phyloP scores from a whole-genome alignment of 1,140 invertebrate genomes.

The Drosophila neocordata region DNA sequence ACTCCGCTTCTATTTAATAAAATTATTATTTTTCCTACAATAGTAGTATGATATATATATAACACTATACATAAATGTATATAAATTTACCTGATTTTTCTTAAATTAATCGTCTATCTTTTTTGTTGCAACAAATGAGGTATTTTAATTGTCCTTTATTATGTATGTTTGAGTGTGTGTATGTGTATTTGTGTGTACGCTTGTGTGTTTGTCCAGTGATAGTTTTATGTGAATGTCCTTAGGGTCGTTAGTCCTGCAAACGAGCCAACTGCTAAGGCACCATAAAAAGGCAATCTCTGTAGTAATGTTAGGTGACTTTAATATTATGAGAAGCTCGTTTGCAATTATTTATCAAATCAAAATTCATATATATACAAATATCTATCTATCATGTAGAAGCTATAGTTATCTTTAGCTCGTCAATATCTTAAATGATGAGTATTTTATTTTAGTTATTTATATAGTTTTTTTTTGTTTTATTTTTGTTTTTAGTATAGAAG shows the following conservation, averaged over 20 bases:
- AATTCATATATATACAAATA: conserved; percentile 4
- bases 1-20: conserved; percentile 13
- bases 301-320: conserved; percentile 8
- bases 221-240: conserved; percentile 19
- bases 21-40: conserved; percentile 29
- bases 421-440: background rate
- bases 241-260: conserved; percentile 40
- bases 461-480: background rate
- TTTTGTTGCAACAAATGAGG: conserved; percentile 12
- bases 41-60: conserved; percentile 13
- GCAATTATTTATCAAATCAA: background rate
- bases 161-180: conserved; percentile 1
- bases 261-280: conserved; percentile 25
- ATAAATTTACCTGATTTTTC: conserved; percentile 30
- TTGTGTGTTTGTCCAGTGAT: background rate
- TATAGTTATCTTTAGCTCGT: background rate
- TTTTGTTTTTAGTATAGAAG: background rate
- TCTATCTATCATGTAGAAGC: conserved; percentile 8
- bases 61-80: conserved; percentile 5
- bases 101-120: conserved; percentile 25
- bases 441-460: background rate
- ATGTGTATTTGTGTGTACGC: background rate
- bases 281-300: conserved; percentile 64
- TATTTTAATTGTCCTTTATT: conserved; percentile 34
- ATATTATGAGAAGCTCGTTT: conserved; percentile 10